A percentile compares a stretch with the other conserved stretches of the same genome.
Conservation (phyloP, 2,888 invertebrate species). For the Apotomis betuletana region DNA sequence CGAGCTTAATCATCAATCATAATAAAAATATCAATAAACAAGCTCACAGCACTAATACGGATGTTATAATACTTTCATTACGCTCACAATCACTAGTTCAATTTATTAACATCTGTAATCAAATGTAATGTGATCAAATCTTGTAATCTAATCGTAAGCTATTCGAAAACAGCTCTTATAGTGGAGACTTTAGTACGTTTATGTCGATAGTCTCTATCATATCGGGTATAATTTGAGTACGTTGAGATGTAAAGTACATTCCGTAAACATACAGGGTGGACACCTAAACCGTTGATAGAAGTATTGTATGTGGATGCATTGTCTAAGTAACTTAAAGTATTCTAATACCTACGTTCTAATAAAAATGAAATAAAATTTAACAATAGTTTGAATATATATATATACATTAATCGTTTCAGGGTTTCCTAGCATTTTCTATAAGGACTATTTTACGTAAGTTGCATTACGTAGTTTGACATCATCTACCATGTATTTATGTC, state of each 20-base stretch:
- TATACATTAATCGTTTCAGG: too few relatives aligned
- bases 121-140: conserved; percentile 33
- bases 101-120: conserved; percentile 34
- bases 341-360: too few relatives aligned
- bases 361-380: too few relatives aligned
- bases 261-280: too few relatives aligned
- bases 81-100: conserved; percentile 25
- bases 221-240: conserved; percentile 9
- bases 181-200: not conserved
- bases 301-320: too few relatives aligned
- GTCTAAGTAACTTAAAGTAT: too few relatives aligned
- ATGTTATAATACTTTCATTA: conserved; percentile 31
- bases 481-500: too few relatives aligned
- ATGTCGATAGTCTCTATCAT: not conserved
- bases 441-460: too few relatives aligned
- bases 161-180: conserved; percentile 6
- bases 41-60: conserved; percentile 13
- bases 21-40: conserved; percentile 26
- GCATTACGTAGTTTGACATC: too few relatives aligned
- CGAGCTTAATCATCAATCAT: conserved; percentile 22
- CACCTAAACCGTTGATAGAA: too few relatives aligned
- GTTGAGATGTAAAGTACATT: not conserved
- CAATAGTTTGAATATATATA: too few relatives aligned
- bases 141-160: conserved; percentile 16
- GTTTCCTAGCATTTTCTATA: too few relatives aligned